Conservation (phyloP, 2,113 vertebrate genomes). For the Bubo blakistoni region DNA sequence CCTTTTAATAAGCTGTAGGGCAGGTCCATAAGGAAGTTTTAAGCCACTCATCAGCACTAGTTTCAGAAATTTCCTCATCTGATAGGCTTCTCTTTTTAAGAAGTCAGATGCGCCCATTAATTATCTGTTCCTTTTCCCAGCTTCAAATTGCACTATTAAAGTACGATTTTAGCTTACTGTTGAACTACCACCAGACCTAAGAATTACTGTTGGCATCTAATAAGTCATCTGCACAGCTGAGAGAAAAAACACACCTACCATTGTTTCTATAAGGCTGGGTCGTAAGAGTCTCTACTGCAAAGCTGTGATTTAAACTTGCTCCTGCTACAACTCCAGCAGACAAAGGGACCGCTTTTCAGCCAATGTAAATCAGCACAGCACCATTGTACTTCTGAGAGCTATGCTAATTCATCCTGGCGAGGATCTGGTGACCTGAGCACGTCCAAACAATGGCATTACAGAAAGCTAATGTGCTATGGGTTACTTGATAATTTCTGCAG, state of each 20-base stretch:
- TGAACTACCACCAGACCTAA: background rate
- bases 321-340: background rate
- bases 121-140: background rate
- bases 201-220: background rate
- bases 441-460: constrained; percentile 14
- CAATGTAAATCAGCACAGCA: background rate
- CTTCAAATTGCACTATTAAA: background rate
- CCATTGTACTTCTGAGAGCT: background rate
- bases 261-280: background rate
- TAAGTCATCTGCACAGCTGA: background rate
- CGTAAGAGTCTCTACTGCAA: background rate
- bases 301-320: background rate
- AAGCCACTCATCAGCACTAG: background rate
- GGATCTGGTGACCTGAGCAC: constrained; percentile 17
- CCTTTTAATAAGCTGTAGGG: background rate
- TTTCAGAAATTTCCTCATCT: background rate
- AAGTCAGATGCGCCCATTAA: background rate
- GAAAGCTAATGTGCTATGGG: constrained; percentile 24
- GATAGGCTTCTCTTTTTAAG: background rate
- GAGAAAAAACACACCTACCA: background rate
- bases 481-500: constrained; percentile 35
- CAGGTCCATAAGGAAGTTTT: background rate
- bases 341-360: background rate
- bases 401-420: background rate
- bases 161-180: background rate